These are phyloP conservation scores for Rhizomys pruinosus DNA, from an alignment of 2,113 vertebrate genomes.

Conservation along the genomic window DNA sequence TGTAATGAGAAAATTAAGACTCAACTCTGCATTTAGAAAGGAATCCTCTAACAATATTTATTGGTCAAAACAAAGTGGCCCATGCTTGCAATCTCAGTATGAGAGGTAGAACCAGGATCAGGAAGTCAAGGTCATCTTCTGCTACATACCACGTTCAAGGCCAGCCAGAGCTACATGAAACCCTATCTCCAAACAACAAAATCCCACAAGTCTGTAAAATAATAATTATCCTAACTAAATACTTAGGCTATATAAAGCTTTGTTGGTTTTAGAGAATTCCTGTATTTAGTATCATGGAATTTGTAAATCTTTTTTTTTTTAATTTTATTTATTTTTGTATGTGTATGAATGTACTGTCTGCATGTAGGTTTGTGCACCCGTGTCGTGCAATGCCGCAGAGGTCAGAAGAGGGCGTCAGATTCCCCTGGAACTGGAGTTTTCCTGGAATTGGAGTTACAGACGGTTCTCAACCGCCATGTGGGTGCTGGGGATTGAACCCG, in stretches of 20 bases:
- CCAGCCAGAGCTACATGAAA: background rate
- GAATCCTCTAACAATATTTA: conserved; percentile 39
- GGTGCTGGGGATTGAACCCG: no score
- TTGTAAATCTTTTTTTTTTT: background rate
- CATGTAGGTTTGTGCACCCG: no score
- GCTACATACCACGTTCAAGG: background rate
- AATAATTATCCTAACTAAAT: conserved; percentile 11
- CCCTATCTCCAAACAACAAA: background rate
- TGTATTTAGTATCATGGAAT: background rate
- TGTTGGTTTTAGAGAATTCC: background rate
- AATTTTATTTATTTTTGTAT: no score
- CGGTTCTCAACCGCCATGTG: no score
- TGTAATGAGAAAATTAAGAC: conserved; percentile 33
- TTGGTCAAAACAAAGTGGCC: background rate
- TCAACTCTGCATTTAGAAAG: conserved; percentile 49
- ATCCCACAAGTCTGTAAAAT: background rate
- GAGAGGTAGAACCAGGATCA: background rate
- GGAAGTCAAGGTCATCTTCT: background rate
- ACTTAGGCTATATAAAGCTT: background rate
- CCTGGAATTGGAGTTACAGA: no score
- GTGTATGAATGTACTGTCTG: no score
- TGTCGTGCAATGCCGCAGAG: no score
- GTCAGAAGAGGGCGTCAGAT: no score
- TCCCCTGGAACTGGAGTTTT: no score
- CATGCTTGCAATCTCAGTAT: background rate